Conservation (phyloP, 2,113 vertebrate species). For the Vidua macroura region DNA sequence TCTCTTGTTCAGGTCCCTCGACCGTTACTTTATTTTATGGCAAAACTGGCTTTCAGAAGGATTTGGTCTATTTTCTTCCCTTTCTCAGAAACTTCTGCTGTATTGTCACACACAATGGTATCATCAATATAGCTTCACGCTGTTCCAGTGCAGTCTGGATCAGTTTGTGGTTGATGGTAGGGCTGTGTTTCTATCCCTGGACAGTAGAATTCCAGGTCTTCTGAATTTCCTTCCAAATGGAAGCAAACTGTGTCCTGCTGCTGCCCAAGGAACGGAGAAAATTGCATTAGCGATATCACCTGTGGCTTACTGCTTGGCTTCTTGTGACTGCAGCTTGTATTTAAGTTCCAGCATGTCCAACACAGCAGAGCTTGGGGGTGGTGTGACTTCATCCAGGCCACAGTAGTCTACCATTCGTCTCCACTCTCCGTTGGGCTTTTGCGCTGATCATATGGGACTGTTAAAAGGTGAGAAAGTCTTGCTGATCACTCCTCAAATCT, state of each 20-base stretch:
- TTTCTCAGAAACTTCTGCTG: neutral
- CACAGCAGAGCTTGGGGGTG: accelerated
- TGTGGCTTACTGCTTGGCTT: neutral
- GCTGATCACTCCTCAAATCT: neutral
- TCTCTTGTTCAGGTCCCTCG: neutral
- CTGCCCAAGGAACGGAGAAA: neutral
- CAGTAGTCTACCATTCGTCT: accelerated
- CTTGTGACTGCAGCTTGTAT: neutral
- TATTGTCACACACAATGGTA: neutral
- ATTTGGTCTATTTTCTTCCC: neutral
- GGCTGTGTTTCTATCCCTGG: neutral
- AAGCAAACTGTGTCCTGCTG: neutral
- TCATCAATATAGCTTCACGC: neutral
- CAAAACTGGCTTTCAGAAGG: neutral
- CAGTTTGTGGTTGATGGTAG: neutral
- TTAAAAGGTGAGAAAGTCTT: neutral
- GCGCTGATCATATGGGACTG: neutral
- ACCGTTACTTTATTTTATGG: neutral
- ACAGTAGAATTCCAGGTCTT: neutral
- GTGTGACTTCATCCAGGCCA: neutral
- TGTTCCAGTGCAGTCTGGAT: neutral
- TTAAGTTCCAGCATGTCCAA: neutral
- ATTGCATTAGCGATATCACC: no score
- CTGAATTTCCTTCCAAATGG: neutral
- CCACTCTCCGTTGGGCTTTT: neutral